A percentile compares a stretch with the other conserved stretches of the same genome.
Conservation (phyloP, 2,113 vertebrate genomes). For the Chroicocephalus ridibundus region DNA sequence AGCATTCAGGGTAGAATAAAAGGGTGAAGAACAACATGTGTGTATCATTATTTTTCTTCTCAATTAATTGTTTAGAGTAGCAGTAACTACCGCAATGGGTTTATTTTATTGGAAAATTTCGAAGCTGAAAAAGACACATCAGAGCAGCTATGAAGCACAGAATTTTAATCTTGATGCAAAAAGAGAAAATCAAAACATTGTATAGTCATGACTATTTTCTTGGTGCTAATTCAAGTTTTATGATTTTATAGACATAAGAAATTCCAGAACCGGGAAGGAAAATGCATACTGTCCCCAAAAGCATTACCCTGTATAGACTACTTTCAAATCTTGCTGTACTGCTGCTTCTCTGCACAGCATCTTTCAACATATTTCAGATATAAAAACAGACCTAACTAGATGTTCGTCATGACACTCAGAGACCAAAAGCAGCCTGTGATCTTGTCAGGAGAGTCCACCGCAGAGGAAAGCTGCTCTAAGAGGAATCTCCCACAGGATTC, state of each 20-base stretch:
- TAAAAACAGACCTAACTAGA: conserved; percentile 49
- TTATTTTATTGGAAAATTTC: background rate
- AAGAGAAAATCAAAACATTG: background rate
- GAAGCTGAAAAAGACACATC: background rate
- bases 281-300: background rate
- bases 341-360: background rate
- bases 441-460: background rate
- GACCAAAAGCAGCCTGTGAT: conserved; percentile 35
- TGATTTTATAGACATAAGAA: background rate
- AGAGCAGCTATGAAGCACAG: background rate
- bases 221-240: background rate
- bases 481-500: conserved; percentile 34
- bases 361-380: conserved; percentile 24
- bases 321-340: background rate
- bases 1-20: background rate
- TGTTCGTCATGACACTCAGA: background rate
- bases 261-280: background rate
- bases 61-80: background rate
- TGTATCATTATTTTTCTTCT: background rate
- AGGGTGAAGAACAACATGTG: background rate
- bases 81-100: background rate
- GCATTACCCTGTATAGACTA: background rate
- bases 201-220: background rate
- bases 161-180: background rate
- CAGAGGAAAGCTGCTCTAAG: background rate